A percentile compares a stretch with the other conserved stretches of the same genome.
These are phyloP conservation scores for Pachypeltis micranthus DNA, from an alignment of 1,140 invertebrate genomes.

Conservation along the genomic window DNA sequence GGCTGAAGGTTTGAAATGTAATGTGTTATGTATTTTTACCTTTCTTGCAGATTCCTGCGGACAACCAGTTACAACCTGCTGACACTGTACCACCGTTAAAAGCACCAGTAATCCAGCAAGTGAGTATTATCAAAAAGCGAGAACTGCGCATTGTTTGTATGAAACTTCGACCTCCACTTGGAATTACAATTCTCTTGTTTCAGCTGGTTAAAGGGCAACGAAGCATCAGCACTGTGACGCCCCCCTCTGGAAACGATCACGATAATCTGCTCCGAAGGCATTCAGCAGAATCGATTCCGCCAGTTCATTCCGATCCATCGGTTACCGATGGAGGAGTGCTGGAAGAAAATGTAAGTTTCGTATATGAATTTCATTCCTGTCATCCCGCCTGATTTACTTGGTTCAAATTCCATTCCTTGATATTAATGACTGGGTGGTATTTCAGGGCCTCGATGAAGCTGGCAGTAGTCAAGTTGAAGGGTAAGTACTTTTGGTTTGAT, in stretches of 20 bases:
- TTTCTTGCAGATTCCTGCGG: neutral
- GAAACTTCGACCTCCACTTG: too few species aligned
- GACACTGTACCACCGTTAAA: neutral
- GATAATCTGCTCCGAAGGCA: slow-evolving; percentile 12
- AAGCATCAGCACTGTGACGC: slow-evolving; percentile 19
- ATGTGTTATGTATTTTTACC: too few species aligned
- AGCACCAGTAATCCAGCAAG: neutral
- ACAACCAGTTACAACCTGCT: neutral
- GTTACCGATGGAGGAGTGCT: neutral
- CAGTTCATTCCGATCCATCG: neutral
- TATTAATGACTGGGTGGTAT: too few species aligned
- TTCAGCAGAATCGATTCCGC: slow-evolving; percentile 17
- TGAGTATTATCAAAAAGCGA: too few species aligned
- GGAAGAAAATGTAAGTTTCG: neutral
- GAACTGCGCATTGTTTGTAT: too few species aligned
- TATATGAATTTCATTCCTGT: neutral
- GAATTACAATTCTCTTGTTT: too few species aligned
- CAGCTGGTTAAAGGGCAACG: slow-evolving; percentile 15
- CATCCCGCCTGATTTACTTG: too few species aligned
- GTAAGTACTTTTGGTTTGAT: too few species aligned
- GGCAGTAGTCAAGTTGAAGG: too few species aligned
- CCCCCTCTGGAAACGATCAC: neutral
- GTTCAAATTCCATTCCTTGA: too few species aligned
- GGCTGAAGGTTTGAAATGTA: too few species aligned
- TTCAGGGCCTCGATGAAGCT: too few species aligned